Evolutionary conservation across 2,888 invertebrate species (phyloP), one percentile per base, ranked within the genome.

Genomic region (Sesamia inferens): DNA sequence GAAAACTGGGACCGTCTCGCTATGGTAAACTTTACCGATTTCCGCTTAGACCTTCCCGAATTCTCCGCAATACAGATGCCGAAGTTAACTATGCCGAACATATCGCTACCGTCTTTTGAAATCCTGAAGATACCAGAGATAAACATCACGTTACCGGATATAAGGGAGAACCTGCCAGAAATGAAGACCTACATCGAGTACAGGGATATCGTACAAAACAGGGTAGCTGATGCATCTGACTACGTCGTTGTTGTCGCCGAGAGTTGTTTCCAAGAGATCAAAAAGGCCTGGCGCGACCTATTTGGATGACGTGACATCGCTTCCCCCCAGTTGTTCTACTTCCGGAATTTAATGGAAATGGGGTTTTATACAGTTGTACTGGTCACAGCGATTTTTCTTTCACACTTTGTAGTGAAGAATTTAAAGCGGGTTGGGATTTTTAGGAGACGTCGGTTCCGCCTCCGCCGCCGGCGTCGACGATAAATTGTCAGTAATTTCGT

Each of bases 241-340:
- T 97, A 97, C 84, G 85, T 96, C 42, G 92, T 92, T 68, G 94
- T 96, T 0, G 96, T 97, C 0, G 96, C 96, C 0, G 94, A 94
- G 14, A 97, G 97, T 88, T 95, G 97, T 79, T 92, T 91, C 72
- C 95, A 96, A 72, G 96, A 96, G 82, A 89, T 96, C 8, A 86
- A 92, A 19, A 90, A 95, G 1, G 93, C 92, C 55, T 96, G 95
- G 95, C 85, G 86, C 10, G 94, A 94, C 7, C 82, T 95, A 5
- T 85, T 95, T 48, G 93, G 92, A 91, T 94, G 90, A 93, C 79
- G 64, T 5, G 61, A 58, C 16, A 2, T 51, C 8, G 14, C 22
- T 11, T 54, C 54, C 16, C 6, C 55, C 7, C 57, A 44, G 65
- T 39, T 61, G 16, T 79, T 31, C 78, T 62, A 72, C 62, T 54